Evolutionary conservation across 2,113 vertebrate genomes (phyloP).

Genomic region (Seriola aureovittata): DNA sequence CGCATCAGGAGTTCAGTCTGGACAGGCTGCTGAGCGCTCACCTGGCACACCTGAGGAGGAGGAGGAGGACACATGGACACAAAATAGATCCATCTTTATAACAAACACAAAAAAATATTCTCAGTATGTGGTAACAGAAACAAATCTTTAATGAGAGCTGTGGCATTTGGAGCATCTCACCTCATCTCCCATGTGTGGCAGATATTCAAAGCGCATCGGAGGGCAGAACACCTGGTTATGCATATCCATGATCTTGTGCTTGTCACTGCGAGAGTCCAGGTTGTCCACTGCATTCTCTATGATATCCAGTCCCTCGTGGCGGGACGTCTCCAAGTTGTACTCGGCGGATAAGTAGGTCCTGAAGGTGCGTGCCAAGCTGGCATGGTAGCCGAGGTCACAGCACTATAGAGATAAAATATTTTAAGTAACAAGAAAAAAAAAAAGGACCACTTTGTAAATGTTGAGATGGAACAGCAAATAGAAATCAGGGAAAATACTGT

Average conservation of each 20-base stretch:
- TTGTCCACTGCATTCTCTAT: conserved; percentile 97
- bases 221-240: conserved; percentile 99
- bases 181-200: conserved; percentile 99
- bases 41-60: conserved; percentile 92
- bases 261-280: conserved; percentile 96
- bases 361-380: conserved; percentile 95
- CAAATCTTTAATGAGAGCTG: background rate
- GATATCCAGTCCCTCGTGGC: conserved; percentile 96
- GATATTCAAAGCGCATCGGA: conserved; percentile 96
- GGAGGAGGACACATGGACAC: background rate
- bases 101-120: background rate
- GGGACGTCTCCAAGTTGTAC: conserved; percentile 97
- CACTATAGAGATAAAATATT: conserved; percentile 84
- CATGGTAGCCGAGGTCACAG: conserved; percentile 96
- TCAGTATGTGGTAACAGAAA: background rate
- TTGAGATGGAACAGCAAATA: background rate
- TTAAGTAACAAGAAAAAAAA: background rate
- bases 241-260: conserved; percentile 99
- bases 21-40: conserved; percentile 97
- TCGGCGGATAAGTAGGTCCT: conserved; percentile 97
- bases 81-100: background rate
- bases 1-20: conserved; percentile 97
- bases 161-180: conserved; percentile 75
- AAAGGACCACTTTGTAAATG: background rate
- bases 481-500: background rate